Evolutionary conservation across 2,888 invertebrate species (phyloP), one percentile per base, ranked within the genome.

Genomic region (Tortricodes alternella): DNA sequence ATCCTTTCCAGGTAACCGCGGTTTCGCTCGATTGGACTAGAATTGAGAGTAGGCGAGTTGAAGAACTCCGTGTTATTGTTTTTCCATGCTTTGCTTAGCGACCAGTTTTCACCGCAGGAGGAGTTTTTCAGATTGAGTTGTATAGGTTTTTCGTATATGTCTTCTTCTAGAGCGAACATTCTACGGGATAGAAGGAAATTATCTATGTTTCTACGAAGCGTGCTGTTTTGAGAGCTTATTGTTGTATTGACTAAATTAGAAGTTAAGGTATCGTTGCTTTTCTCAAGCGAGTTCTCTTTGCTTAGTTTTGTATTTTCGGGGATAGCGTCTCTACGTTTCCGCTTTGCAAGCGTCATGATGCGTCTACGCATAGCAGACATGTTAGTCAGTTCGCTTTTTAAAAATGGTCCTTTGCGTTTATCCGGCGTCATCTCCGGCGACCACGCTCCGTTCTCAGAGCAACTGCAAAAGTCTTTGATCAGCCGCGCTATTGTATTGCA

Each of bases 361-460:
- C 90, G 76, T 27, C 88, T 67, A 1, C 85, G 78, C 82, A 89
- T 85, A 0, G 89, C 88, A 0, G 89, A 85, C 89, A 90, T 89
- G 63, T 90, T 89, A 0, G 89, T 89, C 8, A 90, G 71, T 64
- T 90, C 90, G 65, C 89, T 88, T 64, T 87, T 89, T 24, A 90
- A 64, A 50, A 90, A 80, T 2, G 89, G 89, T 0, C 86, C 85
- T 56, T 83, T 83, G 19, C 84, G 68, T 43, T 78, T 79, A 2
- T 86, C 82, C 1, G 88, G 72, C 15, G 89, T 89, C 85, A 91
- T 89, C 11, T 90, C 88, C 1, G 91, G 91, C 0, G 91, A 91
- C 91, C 91, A 91, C 46, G 89, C 85, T 34, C 85, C 91, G 80
- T 90, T 87, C 62, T 91, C 89, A 0, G 91, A 85, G 53, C 91